phyloP scores from a whole-genome alignment of 2,797 vertebrate species.

The Lithobates pipiens region DNA sequence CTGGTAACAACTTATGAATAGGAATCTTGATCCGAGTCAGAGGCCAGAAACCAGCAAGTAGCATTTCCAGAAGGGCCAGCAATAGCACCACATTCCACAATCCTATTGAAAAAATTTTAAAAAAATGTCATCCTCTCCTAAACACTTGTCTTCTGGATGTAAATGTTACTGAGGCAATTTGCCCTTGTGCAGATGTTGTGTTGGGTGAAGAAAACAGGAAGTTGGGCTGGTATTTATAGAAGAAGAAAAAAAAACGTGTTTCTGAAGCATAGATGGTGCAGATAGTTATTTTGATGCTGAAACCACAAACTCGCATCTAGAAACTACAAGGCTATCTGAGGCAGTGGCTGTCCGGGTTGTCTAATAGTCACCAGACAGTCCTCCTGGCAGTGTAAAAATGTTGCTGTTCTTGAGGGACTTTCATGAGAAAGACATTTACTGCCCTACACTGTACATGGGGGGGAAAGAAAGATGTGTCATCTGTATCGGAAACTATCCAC shows the following conservation, averaged over 20 bases:
- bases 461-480: too few relatives aligned
- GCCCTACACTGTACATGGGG: too few relatives aligned
- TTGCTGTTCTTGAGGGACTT: too few relatives aligned
- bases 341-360: neutral
- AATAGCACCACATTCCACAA: too few relatives aligned
- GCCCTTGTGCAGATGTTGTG: constrained; percentile 35
- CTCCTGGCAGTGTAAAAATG: too few relatives aligned
- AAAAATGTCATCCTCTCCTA: neutral
- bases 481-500: too few relatives aligned
- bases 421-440: too few relatives aligned
- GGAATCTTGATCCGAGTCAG: too few relatives aligned
- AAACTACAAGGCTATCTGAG: constrained; percentile 7
- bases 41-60: too few relatives aligned
- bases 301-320: constrained; percentile 32
- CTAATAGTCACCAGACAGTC: neutral
- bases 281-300: constrained; percentile 49
- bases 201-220: constrained; percentile 57
- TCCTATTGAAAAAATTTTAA: too few relatives aligned
- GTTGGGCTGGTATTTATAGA: constrained; percentile 55
- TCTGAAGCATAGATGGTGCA: constrained; percentile 42
- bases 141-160: neutral
- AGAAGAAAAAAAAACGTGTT: constrained; percentile 28
- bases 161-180: neutral
- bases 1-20: too few relatives aligned
- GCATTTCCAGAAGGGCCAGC: too few relatives aligned